A percentile compares a stretch with the other conserved stretches of the same genome.
These are phyloP conservation scores for Xestoiulus laeticollis DNA, from an alignment of 2,888 invertebrate genomes.

Conservation along the genomic window DNA sequence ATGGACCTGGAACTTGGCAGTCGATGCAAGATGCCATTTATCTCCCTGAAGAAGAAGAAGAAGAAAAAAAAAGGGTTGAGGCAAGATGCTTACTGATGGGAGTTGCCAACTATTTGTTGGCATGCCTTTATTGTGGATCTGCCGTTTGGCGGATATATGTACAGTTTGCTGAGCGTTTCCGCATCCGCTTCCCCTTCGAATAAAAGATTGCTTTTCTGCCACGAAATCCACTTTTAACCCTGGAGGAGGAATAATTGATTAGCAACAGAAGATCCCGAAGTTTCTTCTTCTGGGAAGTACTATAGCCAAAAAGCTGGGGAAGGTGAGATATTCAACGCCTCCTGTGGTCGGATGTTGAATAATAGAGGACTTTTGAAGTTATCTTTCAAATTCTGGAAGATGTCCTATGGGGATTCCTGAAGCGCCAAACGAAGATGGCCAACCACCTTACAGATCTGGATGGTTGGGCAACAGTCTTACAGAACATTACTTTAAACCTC, in stretches of 20 bases:
- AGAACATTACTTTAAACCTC: no score
- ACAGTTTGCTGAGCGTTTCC: background rate
- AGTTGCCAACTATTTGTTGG: background rate
- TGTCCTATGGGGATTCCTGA: no score
- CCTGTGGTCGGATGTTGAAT: background rate
- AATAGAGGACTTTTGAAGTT: no score
- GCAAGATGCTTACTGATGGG: background rate
- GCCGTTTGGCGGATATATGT: slow-evolving; percentile 1
- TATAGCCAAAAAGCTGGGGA: background rate
- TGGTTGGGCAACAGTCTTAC: no score
- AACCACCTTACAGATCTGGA: no score
- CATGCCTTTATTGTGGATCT: background rate
- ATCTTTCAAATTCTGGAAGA: no score
- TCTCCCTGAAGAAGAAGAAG: no score
- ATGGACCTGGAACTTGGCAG: background rate
- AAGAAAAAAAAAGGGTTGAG: background rate
- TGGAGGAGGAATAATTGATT: background rate
- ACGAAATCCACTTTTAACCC: background rate
- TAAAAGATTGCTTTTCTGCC: background rate
- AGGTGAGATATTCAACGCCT: background rate
- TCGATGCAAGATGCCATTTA: background rate
- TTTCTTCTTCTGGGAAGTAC: background rate
- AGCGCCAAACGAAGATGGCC: no score
- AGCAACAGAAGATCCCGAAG: background rate
- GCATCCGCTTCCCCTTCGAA: slow-evolving; percentile 1